These are phyloP conservation scores for Dasysyrphus tricinctus DNA, from an alignment of 2,888 invertebrate species.

Conservation along the genomic window DNA sequence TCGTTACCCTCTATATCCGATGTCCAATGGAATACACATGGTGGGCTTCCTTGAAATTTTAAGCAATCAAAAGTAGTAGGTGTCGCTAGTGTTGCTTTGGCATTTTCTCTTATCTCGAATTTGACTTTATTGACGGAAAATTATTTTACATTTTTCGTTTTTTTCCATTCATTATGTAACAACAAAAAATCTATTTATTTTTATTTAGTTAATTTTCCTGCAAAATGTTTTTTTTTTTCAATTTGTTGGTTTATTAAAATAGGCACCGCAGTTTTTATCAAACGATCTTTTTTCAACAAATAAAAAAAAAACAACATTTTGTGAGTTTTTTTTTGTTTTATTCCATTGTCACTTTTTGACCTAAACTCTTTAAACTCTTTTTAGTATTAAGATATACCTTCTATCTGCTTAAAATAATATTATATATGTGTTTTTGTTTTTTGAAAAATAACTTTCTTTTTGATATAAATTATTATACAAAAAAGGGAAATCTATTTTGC, in stretches of 20 bases:
- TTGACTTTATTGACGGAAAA: conserved; percentile 62
- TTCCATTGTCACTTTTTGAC: conserved; percentile 40
- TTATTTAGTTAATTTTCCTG: conserved; percentile 66
- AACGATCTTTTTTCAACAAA: background rate
- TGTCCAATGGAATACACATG: conserved; percentile 86
- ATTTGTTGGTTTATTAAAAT: background rate
- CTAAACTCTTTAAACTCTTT: conserved; percentile 14
- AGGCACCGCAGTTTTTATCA: conserved; percentile 6
- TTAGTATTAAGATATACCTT: conserved; percentile 43
- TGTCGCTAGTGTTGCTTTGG: background rate
- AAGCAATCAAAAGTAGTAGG: background rate
- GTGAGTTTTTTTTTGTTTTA: background rate
- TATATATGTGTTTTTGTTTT: background rate
- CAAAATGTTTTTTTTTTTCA: conserved; percentile 7
- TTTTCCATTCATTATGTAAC: conserved; percentile 33
- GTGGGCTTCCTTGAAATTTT: conserved; percentile 77
- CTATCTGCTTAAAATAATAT: background rate
- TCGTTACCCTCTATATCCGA: conserved; percentile 85
- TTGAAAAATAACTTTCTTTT: conserved; percentile 4
- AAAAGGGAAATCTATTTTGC: conserved; percentile 70
- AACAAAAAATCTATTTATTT: conserved; percentile 64
- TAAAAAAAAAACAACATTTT: background rate
- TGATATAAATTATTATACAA: conserved; percentile 67
- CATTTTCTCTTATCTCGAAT: conserved; percentile 64
- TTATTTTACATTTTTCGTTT: conserved; percentile 59